Percentiles rank a stretch among this genome's conserved stretches.
phyloP scores from a whole-genome alignment of 2,113 vertebrate species.

The Bos javanicus region DNA sequence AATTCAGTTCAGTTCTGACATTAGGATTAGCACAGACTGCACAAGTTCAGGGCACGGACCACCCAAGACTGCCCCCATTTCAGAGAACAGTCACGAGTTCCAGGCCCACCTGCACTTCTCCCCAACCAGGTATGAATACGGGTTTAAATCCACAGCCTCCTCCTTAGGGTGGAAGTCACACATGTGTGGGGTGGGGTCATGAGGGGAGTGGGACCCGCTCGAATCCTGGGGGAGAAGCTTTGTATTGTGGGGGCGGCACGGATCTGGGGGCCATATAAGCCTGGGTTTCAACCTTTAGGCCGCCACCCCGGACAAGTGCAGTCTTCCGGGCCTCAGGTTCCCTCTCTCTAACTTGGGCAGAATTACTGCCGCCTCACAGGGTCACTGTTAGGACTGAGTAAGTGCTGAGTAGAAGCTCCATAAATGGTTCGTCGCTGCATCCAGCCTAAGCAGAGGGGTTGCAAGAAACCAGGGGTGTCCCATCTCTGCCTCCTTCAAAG shows the following conservation, averaged over 20 bases:
- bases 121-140: fast-evolving
- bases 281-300: neutral
- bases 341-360: neutral
- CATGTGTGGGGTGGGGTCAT: neutral
- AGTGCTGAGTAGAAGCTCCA: neutral
- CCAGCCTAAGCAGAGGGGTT: neutral
- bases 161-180: neutral
- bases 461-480: neutral
- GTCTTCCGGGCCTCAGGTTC: neutral
- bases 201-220: neutral
- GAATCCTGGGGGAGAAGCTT: neutral
- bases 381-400: neutral
- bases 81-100: fast-evolving
- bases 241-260: too few species aligned
- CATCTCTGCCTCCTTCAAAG: neutral
- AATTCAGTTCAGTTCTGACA: too few species aligned
- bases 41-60: neutral
- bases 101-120: neutral
- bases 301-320: neutral
- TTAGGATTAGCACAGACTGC: too few species aligned
- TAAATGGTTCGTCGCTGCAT: neutral
- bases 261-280: neutral
- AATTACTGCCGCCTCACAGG: fast-evolving
- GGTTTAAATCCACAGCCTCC: neutral
- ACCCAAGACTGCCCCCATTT: too few species aligned